These are phyloP conservation scores for Smutsia temminckii DNA, from an alignment of 2,797 vertebrate species.

Conservation along the genomic window DNA sequence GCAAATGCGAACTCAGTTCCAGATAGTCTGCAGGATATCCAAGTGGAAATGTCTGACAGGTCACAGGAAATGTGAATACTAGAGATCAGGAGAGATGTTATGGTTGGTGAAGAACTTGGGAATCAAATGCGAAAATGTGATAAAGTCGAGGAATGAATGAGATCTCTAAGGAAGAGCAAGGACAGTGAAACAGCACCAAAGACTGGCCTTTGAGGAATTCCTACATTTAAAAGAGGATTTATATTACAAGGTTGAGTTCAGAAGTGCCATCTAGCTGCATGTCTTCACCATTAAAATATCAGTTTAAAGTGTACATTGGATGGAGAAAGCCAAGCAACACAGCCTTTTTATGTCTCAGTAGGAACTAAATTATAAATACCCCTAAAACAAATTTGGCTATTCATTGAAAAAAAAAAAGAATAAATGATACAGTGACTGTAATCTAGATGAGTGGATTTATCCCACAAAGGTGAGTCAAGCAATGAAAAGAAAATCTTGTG, in stretches of 20 bases:
- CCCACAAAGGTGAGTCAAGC: neutral
- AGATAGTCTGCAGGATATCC: neutral
- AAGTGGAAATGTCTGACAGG: neutral
- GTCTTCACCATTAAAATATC: neutral
- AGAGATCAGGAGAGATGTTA: neutral
- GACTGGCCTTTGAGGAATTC: neutral
- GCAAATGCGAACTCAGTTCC: neutral
- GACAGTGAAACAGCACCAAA: neutral
- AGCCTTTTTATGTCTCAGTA: neutral
- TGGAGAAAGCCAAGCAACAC: neutral
- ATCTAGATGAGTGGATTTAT: neutral
- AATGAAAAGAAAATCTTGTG: neutral
- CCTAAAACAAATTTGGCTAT: slow-evolving; percentile 15
- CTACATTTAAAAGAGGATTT: neutral
- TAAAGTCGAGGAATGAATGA: neutral
- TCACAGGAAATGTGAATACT: neutral
- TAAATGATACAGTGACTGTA: neutral
- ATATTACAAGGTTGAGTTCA: neutral
- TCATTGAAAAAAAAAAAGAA: neutral
- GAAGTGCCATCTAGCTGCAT: neutral
- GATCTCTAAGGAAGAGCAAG: slow-evolving; percentile 5
- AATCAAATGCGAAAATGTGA: neutral
- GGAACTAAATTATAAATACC: slow-evolving; percentile 12
- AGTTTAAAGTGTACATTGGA: neutral
- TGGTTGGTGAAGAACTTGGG: neutral